Conservation (phyloP, 1,140 invertebrate species). For the Solen grandis region DNA sequence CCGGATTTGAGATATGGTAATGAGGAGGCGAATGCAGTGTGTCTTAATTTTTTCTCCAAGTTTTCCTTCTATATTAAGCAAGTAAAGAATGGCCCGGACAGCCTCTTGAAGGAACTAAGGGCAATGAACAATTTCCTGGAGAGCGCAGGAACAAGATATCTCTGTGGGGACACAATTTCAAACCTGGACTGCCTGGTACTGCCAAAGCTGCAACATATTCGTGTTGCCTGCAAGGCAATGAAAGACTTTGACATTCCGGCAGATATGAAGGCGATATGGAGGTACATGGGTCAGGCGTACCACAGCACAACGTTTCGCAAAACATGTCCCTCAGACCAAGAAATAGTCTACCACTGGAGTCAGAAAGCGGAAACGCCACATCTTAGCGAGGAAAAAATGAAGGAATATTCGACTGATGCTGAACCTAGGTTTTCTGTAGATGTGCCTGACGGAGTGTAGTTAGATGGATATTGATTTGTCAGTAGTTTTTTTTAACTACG, state of each 20-base stretch:
- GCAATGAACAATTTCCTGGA: conserved; percentile 81
- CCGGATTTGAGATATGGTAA: conserved; percentile 80
- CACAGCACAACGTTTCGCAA: conserved; percentile 83
- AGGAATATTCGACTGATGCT: conserved; percentile 68
- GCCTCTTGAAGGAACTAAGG: conserved; percentile 79
- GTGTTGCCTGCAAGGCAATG: conserved; percentile 83
- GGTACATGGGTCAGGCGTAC: conserved; percentile 85
- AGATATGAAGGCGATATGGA: conserved; percentile 83
- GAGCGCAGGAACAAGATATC: conserved; percentile 74
- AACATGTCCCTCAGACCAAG: conserved; percentile 85
- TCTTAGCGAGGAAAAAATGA: conserved; percentile 76
- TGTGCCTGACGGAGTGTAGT: no score
- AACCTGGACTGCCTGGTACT: conserved; percentile 84
- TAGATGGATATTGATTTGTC: no score
- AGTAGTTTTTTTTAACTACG: no score
- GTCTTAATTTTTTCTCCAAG: conserved; percentile 84
- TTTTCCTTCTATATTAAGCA: conserved; percentile 85
- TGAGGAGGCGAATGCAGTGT: conserved; percentile 80
- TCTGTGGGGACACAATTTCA: conserved; percentile 81
- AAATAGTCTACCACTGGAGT: conserved; percentile 84
- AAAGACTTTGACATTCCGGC: conserved; percentile 84
- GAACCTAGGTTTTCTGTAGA: conserved; percentile 68
- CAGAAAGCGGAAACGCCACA: conserved; percentile 81
- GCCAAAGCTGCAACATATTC: conserved; percentile 84
- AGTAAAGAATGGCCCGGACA: conserved; percentile 81